Percentiles rank a stretch among this genome's conserved stretches.
Evolutionary conservation across 53 echinoderm and acorn worm genomes (phyloP).

Genomic region (Patiria pectinifera): DNA sequence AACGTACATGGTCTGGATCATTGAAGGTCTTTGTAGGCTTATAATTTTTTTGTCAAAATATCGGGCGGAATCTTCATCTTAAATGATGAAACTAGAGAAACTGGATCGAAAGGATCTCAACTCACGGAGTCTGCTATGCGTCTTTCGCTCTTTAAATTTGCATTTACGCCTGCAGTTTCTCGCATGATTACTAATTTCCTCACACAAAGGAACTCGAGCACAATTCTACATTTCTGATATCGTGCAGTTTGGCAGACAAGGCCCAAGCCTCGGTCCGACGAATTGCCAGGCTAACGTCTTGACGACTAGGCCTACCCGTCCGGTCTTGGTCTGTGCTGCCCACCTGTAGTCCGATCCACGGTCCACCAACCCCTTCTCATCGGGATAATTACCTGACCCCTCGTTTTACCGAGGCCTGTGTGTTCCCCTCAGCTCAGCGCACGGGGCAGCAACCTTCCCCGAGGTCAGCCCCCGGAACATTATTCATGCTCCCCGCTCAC

Average conservation of each 20-base stretch:
- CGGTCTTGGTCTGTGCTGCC: not conserved
- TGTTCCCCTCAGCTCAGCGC: not conserved
- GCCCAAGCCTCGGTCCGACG: not conserved
- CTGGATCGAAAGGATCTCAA: too few relatives aligned
- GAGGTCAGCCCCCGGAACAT: slow-evolving; percentile 19
- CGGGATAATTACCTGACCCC: not conserved
- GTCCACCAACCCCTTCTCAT: not conserved
- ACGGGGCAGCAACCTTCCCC: slow-evolving; percentile 13
- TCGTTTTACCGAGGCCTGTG: not conserved
- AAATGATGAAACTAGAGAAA: too few relatives aligned
- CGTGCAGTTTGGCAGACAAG: not conserved
- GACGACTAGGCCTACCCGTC: not conserved
- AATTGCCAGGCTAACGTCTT: not conserved
- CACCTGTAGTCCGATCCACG: not conserved
- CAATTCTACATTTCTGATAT: too few relatives aligned
- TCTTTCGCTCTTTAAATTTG: too few relatives aligned
- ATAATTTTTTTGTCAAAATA: too few relatives aligned
- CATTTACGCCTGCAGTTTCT: too few relatives aligned
- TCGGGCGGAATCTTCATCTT: too few relatives aligned
- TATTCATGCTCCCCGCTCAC: slow-evolving; percentile 11
- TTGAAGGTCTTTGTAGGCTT: too few relatives aligned
- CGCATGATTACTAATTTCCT: too few relatives aligned
- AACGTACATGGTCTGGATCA: too few relatives aligned
- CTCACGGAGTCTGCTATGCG: too few relatives aligned
- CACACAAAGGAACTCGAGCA: too few relatives aligned